Conservation (phyloP, 2,888 invertebrate species). For the Nycteola revayana region DNA sequence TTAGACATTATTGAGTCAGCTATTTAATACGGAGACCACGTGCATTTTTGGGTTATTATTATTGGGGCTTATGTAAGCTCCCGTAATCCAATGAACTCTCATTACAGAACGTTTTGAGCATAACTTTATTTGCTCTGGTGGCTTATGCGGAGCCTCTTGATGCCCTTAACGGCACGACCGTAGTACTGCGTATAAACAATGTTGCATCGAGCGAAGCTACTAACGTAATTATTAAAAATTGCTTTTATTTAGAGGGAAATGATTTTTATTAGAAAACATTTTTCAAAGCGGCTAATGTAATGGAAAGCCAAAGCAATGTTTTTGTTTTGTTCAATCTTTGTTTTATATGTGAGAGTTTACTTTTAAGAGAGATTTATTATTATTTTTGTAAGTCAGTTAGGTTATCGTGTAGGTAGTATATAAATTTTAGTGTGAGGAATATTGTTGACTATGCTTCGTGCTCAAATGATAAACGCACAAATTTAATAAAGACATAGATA, state of each 20-base stretch:
- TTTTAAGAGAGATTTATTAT: no score
- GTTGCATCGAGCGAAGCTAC: constrained; percentile 45
- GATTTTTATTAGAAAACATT: constrained; percentile 45
- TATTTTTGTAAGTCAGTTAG: no score
- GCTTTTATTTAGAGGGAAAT: constrained; percentile 64
- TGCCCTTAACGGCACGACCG: constrained; percentile 67
- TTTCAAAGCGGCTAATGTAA: constrained; percentile 37
- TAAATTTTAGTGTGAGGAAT: no score
- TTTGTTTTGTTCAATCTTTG: constrained; percentile 24
- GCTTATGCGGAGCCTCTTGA: constrained; percentile 65
- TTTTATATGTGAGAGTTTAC: no score
- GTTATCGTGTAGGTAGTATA: no score
- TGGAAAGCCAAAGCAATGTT: constrained; percentile 18
- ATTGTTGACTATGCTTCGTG: no score
- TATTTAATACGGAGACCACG: constrained; percentile 74
- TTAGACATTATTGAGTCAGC: constrained; percentile 77
- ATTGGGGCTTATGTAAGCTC: constrained; percentile 68
- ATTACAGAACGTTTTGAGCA: constrained; percentile 70
- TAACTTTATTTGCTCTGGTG: constrained; percentile 72
- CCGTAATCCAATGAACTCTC: constrained; percentile 78
- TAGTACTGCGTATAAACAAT: constrained; percentile 46
- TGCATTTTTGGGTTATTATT: constrained; percentile 80
- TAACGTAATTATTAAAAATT: constrained; percentile 80
- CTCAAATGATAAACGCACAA: no score
- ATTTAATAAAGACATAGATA: no score